phyloP scores from a whole-genome alignment of 1,140 invertebrate species.

The Anastatus disparis region DNA sequence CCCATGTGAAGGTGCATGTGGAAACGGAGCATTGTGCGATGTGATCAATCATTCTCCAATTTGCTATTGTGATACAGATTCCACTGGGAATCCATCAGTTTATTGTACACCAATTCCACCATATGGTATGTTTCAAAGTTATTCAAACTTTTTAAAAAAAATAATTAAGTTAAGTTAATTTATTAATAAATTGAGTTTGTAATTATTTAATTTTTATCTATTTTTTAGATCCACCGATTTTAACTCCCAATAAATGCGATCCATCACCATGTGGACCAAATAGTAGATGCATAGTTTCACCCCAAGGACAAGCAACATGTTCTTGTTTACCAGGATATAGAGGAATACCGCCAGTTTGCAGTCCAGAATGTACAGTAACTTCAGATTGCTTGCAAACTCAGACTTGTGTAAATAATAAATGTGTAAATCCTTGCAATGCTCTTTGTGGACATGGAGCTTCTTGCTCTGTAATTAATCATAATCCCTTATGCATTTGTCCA shows the following conservation, averaged over 20 bases:
- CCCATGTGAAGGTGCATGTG: conserved; percentile 82
- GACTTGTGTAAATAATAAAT: conserved; percentile 82
- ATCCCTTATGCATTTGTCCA: conserved; percentile 83
- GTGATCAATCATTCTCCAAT: conserved; percentile 82
- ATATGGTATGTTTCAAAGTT: conserved; percentile 40
- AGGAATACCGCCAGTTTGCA: conserved; percentile 82
- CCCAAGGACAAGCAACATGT: conserved; percentile 79
- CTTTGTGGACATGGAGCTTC: conserved; percentile 80
- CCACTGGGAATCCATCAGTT: conserved; percentile 82
- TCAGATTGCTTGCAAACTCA: conserved; percentile 81
- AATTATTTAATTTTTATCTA: background rate
- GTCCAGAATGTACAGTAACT: conserved; percentile 83
- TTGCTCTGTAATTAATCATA: conserved; percentile 83
- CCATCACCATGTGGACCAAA: conserved; percentile 84
- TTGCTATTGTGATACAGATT: conserved; percentile 79
- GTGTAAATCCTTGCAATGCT: conserved; percentile 80
- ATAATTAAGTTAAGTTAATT: conserved; percentile 24
- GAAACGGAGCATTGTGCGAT: conserved; percentile 78
- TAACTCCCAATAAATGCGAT: conserved; percentile 60
- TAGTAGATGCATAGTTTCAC: conserved; percentile 78
- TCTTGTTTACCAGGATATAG: conserved; percentile 82
- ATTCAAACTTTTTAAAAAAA: conserved; percentile 26
- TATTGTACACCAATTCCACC: conserved; percentile 69
- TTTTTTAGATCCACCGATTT: conserved; percentile 29
- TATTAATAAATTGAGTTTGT: background rate